Base-by-base conservation (phyloP, 2,888 invertebrate species). In the Achlya flavicornis region DNA sequence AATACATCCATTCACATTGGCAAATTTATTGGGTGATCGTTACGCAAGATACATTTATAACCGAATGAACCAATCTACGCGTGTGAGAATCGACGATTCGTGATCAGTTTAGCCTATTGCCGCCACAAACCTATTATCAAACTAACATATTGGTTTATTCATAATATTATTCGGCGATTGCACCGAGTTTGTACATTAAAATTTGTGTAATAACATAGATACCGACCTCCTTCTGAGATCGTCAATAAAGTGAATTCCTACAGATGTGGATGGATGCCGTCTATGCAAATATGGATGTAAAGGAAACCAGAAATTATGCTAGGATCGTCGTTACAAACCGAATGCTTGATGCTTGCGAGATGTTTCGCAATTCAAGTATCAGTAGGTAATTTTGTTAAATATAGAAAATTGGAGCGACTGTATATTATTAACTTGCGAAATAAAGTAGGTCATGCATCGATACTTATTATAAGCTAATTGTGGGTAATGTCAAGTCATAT, bases 11-110 rank as follows among this genome's bases (percentile, higher is more conserved):
- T 46, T n/a, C 2, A 48, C n/a, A 35, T 58, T 58, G 33, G 58
- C 68, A 61, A 66, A 72, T 69, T 62, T 66, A 69, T 69, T 67
- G 66, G 61, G 62, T 57, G 26, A 32, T 66, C 16, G 67, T 71
- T 71, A 71, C 69, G 68, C 61, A 75, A 75, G 46, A 62, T 65
- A 64, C 61, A 65, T 74, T 64, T 70, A 72, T 63, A 68, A 69
- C 53, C 32, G 19, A 66, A 59, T 46, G 35, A 8, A 35, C 35
- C 46, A 62, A 63, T 63, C 65, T 63, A 60, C 57, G 68, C 72
- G 76, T 83, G 79, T 80, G 78, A 78, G 82, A 85, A 81, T 77
- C 71, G 67, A 65, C 70, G 72, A 74, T 76, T 85, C 83, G 80
- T 84, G 83, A 73, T 75, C 68, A 64, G 72, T 71, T 71, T 75